Evolutionary conservation across 1,140 invertebrate genomes (phyloP).

Genomic region (Drosophila azteca): DNA sequence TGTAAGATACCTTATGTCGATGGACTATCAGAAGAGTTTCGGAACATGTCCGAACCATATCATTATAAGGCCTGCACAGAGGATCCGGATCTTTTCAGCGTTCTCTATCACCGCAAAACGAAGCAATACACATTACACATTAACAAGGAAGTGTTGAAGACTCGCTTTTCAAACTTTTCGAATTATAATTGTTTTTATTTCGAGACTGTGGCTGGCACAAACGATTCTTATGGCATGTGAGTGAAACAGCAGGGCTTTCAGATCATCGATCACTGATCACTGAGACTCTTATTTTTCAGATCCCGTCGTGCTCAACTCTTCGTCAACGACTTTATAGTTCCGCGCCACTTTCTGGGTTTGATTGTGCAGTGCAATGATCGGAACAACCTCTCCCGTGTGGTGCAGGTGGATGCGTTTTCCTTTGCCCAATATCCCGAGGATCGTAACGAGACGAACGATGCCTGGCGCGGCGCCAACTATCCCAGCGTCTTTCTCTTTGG

Average conservation of each 20-base stretch:
- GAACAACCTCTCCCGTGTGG: not conserved
- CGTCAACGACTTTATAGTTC: slow-evolving; percentile 23
- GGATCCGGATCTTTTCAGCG: slow-evolving; percentile 81
- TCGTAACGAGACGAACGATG: slow-evolving; percentile 23
- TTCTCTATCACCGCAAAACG: slow-evolving; percentile 59
- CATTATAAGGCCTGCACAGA: slow-evolving; percentile 85
- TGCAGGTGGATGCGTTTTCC: slow-evolving; percentile 52
- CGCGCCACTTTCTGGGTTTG: slow-evolving; percentile 17
- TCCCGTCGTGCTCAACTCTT: not conserved
- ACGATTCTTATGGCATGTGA: slow-evolving; percentile 11
- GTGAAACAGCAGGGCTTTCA: not conserved
- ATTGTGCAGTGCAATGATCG: slow-evolving; percentile 32
- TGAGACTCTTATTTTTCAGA: slow-evolving; percentile 8
- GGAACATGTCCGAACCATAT: slow-evolving; percentile 85
- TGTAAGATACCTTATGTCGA: slow-evolving; percentile 84
- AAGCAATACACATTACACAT: slow-evolving; percentile 59
- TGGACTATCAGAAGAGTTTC: slow-evolving; percentile 86
- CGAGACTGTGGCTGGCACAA: not conserved
- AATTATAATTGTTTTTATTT: slow-evolving; percentile 21
- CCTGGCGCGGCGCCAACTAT: slow-evolving; percentile 54
- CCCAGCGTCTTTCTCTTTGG: slow-evolving; percentile 43
- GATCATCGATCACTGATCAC: no score
- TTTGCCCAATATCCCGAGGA: slow-evolving; percentile 40
- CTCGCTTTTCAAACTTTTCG: slow-evolving; percentile 17
- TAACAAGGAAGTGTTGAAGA: slow-evolving; percentile 60